These are phyloP conservation scores for Anastrepha obliqua DNA, from an alignment of 1,140 invertebrate genomes.

Conservation along the genomic window DNA sequence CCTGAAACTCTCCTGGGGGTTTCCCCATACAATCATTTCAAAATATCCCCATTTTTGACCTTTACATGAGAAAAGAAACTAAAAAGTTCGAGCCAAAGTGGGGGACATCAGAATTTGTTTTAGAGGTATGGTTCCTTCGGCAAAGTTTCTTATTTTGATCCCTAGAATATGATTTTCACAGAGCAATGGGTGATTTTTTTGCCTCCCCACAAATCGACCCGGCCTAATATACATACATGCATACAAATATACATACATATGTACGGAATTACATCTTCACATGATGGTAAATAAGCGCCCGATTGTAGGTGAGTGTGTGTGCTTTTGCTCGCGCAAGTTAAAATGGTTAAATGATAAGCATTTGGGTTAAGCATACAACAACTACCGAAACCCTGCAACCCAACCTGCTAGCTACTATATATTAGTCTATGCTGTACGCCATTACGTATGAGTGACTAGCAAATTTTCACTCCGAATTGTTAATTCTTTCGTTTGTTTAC, in stretches of 20 bases:
- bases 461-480: background rate
- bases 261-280: conserved; percentile 6
- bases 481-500: background rate
- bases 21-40: too few relatives aligned
- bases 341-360: conserved; percentile 35
- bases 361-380: conserved; percentile 21
- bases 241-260: background rate
- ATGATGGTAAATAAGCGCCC: background rate
- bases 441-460: conserved; percentile 12
- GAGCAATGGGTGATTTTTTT: too few relatives aligned
- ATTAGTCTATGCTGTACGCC: background rate
- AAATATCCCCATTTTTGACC: too few relatives aligned
- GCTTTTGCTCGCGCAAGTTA: background rate
- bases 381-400: background rate
- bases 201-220: too few relatives aligned
- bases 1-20: too few relatives aligned
- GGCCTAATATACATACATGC: background rate
- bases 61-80: too few relatives aligned
- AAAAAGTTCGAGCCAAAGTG: too few relatives aligned
- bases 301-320: background rate
- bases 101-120: too few relatives aligned
- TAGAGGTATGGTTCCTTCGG: too few relatives aligned
- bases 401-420: background rate
- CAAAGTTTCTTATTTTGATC: too few relatives aligned
- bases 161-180: too few relatives aligned